phyloP scores from a whole-genome alignment of 2,888 invertebrate species.

The Timema podura region DNA sequence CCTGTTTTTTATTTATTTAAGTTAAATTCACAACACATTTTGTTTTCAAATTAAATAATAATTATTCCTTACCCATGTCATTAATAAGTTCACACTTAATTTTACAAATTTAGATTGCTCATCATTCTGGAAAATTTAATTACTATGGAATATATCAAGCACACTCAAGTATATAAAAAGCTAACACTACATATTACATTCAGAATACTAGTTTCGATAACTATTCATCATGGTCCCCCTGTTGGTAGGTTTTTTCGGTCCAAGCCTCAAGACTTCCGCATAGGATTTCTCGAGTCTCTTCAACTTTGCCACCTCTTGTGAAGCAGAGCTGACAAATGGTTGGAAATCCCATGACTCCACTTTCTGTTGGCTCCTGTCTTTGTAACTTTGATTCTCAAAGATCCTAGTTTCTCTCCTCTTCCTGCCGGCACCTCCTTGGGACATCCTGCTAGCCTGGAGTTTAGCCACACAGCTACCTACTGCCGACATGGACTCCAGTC shows the following conservation, averaged over 20 bases:
- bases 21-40: no score
- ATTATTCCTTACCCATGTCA: no score
- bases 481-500: slow-evolving; percentile 58
- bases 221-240: slow-evolving; percentile 12
- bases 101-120: no score
- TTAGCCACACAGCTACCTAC: slow-evolving; percentile 32
- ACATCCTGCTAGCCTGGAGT: slow-evolving; percentile 36
- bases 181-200: no score
- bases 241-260: slow-evolving; percentile 28
- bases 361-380: slow-evolving; percentile 3
- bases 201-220: neutral
- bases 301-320: slow-evolving; percentile 76
- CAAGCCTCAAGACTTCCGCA: slow-evolving; percentile 65
- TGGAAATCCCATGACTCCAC: slow-evolving; percentile 29
- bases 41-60: no score
- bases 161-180: no score
- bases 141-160: no score
- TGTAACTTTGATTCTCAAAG: slow-evolving; percentile 3
- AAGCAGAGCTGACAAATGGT: slow-evolving; percentile 61
- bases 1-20: no score
- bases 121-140: no score
- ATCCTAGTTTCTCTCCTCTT: slow-evolving; percentile 23
- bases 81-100: no score
- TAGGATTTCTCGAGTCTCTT: slow-evolving; percentile 78
- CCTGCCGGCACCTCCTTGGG: slow-evolving; percentile 61